Conservation (phyloP, 1,140 invertebrate genomes). For the Eueides isabella region DNA sequence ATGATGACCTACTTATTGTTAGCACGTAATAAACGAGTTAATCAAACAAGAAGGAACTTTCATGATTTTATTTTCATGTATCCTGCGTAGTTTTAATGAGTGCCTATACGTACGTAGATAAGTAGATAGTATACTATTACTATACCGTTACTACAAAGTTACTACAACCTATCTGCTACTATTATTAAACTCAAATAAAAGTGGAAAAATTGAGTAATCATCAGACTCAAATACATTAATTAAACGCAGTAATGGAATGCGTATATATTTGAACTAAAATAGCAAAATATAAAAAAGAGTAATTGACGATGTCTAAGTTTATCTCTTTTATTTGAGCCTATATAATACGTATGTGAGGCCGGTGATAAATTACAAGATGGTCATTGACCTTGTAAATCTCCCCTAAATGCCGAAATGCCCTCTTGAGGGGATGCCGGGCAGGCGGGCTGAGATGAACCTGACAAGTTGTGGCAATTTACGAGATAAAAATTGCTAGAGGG, state of each 20-base stretch:
- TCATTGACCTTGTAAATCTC: conserved; percentile 36
- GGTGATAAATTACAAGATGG: conserved; percentile 19
- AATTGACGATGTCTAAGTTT: neutral
- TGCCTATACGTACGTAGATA: neutral
- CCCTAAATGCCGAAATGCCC: conserved; percentile 35
- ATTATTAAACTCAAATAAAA: neutral
- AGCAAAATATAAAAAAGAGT: neutral
- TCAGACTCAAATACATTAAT: no score
- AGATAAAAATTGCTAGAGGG: conserved; percentile 24
- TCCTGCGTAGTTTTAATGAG: neutral
- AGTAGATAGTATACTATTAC: neutral
- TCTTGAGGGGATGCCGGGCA: conserved; percentile 26
- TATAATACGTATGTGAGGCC: neutral
- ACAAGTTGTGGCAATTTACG: conserved; percentile 25
- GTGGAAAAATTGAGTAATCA: no score
- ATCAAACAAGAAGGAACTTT: neutral
- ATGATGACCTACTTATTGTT: conserved; percentile 67
- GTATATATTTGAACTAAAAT: neutral
- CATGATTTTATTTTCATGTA: neutral
- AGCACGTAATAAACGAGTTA: conserved; percentile 5
- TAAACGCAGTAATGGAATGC: no score
- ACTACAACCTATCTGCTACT: neutral
- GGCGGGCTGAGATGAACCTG: conserved; percentile 29
- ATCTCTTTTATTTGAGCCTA: neutral
- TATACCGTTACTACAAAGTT: neutral